phyloP scores from a whole-genome alignment of 2,797 vertebrate genomes.

The Carduelis carduelis region DNA sequence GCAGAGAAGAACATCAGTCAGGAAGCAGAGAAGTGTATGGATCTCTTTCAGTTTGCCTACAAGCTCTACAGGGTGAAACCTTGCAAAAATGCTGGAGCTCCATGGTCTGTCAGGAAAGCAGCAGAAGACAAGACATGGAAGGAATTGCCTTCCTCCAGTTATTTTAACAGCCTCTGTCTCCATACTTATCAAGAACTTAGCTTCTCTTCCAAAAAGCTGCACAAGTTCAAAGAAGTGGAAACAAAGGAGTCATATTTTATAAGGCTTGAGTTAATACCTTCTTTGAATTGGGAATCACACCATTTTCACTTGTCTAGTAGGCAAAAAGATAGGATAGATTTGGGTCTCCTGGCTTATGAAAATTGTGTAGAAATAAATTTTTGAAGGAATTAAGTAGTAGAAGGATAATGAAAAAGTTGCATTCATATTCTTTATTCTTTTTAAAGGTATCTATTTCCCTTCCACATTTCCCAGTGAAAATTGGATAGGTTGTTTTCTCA shows the following conservation, averaged over 20 bases:
- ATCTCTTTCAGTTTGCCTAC: neutral
- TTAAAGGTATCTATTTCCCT: neutral
- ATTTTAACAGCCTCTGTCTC: neutral
- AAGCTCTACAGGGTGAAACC: neutral
- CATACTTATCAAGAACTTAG: neutral
- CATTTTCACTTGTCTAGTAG: neutral
- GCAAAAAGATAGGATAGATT: neutral
- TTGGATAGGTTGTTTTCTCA: neutral
- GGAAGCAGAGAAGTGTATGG: neutral
- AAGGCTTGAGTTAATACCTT: neutral
- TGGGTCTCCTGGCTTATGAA: neutral
- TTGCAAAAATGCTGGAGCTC: neutral
- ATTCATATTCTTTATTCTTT: neutral
- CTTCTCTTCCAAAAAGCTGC: neutral
- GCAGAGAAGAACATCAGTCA: neutral
- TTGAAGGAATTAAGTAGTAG: neutral
- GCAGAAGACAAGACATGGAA: neutral
- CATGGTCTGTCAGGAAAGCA: neutral
- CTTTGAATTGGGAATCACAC: neutral
- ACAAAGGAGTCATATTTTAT: neutral
- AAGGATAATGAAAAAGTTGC: neutral
- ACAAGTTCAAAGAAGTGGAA: neutral
- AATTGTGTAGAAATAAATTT: neutral
- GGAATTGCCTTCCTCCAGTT: neutral
- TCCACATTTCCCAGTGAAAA: neutral